These are phyloP conservation scores for Lasioglossum vierecki DNA, from an alignment of 2,888 invertebrate species.

Conservation along the genomic window DNA sequence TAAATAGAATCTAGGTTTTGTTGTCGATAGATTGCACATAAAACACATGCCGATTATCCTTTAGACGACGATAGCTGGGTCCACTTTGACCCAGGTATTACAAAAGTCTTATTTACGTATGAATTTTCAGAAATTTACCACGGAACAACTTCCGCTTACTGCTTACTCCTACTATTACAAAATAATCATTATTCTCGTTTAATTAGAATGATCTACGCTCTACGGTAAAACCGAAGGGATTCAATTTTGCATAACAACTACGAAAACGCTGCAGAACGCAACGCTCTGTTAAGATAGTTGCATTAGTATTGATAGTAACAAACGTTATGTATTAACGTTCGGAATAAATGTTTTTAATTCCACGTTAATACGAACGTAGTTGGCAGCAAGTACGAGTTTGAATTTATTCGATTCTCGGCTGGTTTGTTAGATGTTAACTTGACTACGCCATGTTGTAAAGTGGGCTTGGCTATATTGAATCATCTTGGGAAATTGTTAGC, in stretches of 20 bases:
- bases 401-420: not conserved
- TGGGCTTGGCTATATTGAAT: conserved; percentile 76
- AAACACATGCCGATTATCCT: conserved; percentile 7
- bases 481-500: conserved; percentile 57
- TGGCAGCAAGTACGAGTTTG: not conserved
- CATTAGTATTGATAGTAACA: too few species aligned
- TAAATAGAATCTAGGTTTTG: not conserved
- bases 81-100: not conserved
- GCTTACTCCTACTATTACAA: not conserved
- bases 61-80: not conserved
- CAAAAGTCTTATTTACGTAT: not conserved
- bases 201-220: not conserved
- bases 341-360: not conserved
- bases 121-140: not conserved
- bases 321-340: not conserved
- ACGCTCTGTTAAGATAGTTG: not conserved
- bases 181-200: not conserved
- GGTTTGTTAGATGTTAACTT: conserved; percentile 19
- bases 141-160: not conserved
- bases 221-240: conserved; percentile 1
- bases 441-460: conserved; percentile 75
- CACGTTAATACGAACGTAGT: not conserved
- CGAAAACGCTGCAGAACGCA: not conserved
- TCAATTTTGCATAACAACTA: conserved; percentile 27
- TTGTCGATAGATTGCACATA: too few species aligned